A percentile compares a stretch with the other conserved stretches of the same genome.
Evolutionary conservation across 2,797 vertebrate species (phyloP).

Genomic region (Rhabdomys pumilio): DNA sequence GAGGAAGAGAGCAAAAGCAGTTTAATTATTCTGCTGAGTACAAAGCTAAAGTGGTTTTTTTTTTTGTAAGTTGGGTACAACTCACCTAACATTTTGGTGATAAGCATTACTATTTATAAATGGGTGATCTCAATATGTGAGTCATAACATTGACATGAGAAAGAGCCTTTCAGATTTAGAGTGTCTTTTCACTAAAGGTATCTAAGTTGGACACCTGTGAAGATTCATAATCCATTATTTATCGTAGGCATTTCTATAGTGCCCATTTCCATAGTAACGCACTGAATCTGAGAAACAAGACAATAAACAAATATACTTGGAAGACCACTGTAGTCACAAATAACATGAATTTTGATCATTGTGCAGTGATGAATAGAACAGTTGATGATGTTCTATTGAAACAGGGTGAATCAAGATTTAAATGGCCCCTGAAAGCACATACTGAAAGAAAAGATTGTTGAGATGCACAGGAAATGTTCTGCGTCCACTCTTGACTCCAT

Average conservation of each 20-base stretch:
- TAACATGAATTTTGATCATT: conserved; percentile 72
- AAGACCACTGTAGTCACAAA: conserved; percentile 55
- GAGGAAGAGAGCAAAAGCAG: conserved; percentile 51
- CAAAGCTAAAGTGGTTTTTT: conserved; percentile 16
- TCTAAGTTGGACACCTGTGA: conserved; percentile 74
- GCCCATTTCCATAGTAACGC: conserved; percentile 74
- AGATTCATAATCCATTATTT: conserved; percentile 81
- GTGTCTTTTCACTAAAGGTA: conserved; percentile 74
- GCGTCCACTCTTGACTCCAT: background rate
- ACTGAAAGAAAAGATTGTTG: background rate
- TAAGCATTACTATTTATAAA: conserved; percentile 64
- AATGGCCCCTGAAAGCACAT: background rate
- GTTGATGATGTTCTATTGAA: conserved; percentile 71
- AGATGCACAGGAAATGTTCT: conserved; percentile 15
- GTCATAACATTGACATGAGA: conserved; percentile 68
- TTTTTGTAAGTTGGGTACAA: conserved; percentile 49
- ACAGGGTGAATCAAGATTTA: conserved; percentile 59
- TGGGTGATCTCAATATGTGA: conserved; percentile 57
- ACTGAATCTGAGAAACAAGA: conserved; percentile 62
- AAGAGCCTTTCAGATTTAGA: conserved; percentile 74
- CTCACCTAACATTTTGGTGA: conserved; percentile 8
- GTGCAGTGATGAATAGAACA: conserved; percentile 49
- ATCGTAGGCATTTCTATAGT: conserved; percentile 73
- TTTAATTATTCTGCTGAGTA: conserved; percentile 70
- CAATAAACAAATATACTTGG: conserved; percentile 72